phyloP scores from a whole-genome alignment of 2,888 invertebrate genomes.

The Agonopterix subpropinquella region DNA sequence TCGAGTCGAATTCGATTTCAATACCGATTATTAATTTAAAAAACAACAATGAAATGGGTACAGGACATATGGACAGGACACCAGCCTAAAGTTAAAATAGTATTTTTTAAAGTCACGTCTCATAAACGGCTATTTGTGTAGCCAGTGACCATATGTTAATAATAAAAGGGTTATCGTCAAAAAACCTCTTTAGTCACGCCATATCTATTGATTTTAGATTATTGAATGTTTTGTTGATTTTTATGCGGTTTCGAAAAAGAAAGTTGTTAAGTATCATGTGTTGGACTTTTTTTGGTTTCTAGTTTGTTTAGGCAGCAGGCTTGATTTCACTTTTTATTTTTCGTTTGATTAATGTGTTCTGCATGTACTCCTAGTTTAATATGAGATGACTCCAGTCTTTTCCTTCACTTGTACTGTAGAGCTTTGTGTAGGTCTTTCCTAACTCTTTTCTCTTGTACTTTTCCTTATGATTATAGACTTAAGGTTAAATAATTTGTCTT shows the following conservation, averaged over 20 bases:
- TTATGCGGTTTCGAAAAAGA: conserved; percentile 2
- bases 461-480: too few relatives aligned
- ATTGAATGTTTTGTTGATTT: conserved; percentile 11
- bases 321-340: too few relatives aligned
- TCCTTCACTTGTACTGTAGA: too few relatives aligned
- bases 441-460: too few relatives aligned
- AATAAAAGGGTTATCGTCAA: conserved; percentile 27
- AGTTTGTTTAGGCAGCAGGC: too few relatives aligned
- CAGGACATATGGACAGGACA: conserved; percentile 47
- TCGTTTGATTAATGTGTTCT: too few relatives aligned
- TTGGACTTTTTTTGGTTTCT: too few relatives aligned
- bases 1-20: conserved; percentile 29
- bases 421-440: too few relatives aligned
- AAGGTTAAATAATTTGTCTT: too few relatives aligned
- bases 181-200: conserved; percentile 34
- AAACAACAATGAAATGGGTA: conserved; percentile 31
- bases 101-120: too few relatives aligned
- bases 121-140: conserved; percentile 17
- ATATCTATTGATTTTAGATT: conserved; percentile 43
- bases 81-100: conserved; percentile 25
- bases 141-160: conserved; percentile 38
- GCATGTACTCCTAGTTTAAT: too few relatives aligned
- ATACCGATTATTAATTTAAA: conserved; percentile 36
- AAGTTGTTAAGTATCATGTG: neutral
- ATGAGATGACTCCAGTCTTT: too few relatives aligned